A percentile compares a stretch with the other conserved stretches of the same genome.
Evolutionary conservation across 2,113 vertebrate genomes (phyloP).

Genomic region (Clarias batrachus): DNA sequence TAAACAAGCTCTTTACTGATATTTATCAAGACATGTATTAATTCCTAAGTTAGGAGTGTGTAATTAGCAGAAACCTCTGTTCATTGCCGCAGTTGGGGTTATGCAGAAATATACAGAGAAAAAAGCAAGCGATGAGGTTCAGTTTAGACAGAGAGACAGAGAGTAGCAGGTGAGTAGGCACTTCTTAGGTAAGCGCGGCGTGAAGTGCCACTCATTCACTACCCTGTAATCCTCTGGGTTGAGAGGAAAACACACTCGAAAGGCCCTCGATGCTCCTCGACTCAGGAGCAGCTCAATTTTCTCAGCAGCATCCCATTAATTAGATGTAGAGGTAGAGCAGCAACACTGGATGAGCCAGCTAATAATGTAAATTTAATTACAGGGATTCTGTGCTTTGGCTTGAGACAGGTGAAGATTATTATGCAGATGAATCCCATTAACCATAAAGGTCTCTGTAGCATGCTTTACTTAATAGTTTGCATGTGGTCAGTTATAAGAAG

Average conservation of each 20-base stretch:
- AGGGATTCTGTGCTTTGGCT: neutral
- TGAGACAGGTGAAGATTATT: neutral
- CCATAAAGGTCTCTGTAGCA: neutral
- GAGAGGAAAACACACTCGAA: conserved; percentile 29
- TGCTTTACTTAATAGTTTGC: neutral
- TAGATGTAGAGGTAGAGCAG: conserved; percentile 52
- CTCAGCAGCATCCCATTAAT: conserved; percentile 51
- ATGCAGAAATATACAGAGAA: neutral
- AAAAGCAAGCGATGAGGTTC: neutral
- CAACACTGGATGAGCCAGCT: neutral
- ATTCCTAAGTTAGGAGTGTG: conserved; percentile 18
- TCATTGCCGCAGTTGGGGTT: neutral
- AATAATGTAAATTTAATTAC: neutral
- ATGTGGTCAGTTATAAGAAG: neutral
- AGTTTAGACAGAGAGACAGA: conserved; percentile 27
- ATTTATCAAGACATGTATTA: neutral
- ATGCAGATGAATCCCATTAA: neutral
- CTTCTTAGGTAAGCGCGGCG: conserved; percentile 51
- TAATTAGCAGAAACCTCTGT: conserved; percentile 33
- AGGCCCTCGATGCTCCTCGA: conserved; percentile 43
- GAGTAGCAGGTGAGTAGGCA: conserved; percentile 12
- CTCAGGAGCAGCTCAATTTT: conserved; percentile 22
- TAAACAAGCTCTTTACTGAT: neutral
- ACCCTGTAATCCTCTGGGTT: conserved; percentile 10
- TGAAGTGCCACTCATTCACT: conserved; percentile 30